Evolutionary conservation across 2,113 vertebrate genomes (phyloP).

Genomic region (Butorides virescens): DNA sequence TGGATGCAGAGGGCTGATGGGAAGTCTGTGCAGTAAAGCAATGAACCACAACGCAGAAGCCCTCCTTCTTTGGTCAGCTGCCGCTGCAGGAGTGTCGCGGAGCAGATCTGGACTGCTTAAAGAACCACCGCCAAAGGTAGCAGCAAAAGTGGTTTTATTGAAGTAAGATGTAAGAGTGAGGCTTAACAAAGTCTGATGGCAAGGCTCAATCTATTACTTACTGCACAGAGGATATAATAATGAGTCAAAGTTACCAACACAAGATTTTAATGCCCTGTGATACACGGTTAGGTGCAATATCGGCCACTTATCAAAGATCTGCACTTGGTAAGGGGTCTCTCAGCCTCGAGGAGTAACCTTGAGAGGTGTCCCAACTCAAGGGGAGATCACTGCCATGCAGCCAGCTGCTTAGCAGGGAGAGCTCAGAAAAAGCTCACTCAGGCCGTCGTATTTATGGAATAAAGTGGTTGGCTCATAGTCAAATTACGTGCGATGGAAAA

Average conservation of each 20-base stretch:
- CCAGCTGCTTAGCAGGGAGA: not conserved
- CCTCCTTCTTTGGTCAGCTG: not conserved
- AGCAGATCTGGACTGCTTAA: not conserved
- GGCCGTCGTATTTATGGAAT: not conserved
- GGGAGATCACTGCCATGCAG: not conserved
- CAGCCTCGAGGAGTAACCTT: not conserved
- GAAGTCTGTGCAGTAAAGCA: not conserved
- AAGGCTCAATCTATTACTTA: not conserved
- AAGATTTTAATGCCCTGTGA: not conserved
- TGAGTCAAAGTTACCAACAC: not conserved
- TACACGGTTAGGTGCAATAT: rapidly evolving
- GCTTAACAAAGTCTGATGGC: not conserved
- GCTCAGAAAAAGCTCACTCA: not conserved
- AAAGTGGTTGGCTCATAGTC: not conserved
- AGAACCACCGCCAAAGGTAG: not conserved
- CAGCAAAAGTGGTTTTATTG: not conserved
- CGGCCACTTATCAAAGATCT: not conserved
- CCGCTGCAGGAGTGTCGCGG: rapidly evolving
- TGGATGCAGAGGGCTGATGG: not conserved
- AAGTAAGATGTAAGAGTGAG: not conserved
- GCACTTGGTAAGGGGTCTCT: not conserved
- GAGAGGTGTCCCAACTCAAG: not conserved
- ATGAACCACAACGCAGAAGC: not conserved
- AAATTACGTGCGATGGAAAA: not conserved
- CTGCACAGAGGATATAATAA: not conserved